Evolutionary conservation across 2,797 vertebrate genomes (phyloP).

Genomic region (Lepidocolaptes lacrymiger): DNA sequence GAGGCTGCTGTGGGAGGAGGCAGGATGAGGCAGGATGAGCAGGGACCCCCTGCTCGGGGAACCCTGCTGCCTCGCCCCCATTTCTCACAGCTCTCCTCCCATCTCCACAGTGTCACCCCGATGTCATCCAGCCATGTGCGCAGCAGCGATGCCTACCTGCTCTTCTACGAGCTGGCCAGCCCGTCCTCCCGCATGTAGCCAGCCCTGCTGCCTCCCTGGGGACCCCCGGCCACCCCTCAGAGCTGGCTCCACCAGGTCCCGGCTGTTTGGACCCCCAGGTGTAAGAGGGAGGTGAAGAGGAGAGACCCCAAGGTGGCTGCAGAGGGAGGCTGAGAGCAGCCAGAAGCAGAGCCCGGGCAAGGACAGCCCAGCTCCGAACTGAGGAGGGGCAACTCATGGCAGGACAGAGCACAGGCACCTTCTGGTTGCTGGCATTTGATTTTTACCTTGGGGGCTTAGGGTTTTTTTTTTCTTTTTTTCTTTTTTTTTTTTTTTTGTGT

Average conservation of each 20-base stretch:
- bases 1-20: not conserved
- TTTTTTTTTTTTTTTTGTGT: not conserved
- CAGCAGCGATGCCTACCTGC: conserved; percentile 93
- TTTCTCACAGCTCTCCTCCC: not conserved
- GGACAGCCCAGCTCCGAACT: not conserved
- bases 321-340: not conserved
- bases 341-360: not conserved
- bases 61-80: accelerated
- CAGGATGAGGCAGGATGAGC: accelerated
- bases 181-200: conserved; percentile 85
- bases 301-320: not conserved
- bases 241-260: not conserved
- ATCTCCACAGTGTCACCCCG: conserved; percentile 84
- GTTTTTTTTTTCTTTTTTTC: not conserved
- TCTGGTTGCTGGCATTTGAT: not conserved
- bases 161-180: conserved; percentile 92
- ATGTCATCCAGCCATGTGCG: conserved; percentile 93
- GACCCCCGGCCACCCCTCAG: not conserved
- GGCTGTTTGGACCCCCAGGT: not conserved
- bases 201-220: not conserved
- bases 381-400: not conserved
- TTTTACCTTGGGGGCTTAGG: not conserved
- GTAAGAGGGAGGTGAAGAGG: not conserved
- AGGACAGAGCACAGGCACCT: not conserved
- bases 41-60: not conserved